Base-by-base conservation (phyloP, 2,797 vertebrate species). In the Ptychadena robeensis region DNA sequence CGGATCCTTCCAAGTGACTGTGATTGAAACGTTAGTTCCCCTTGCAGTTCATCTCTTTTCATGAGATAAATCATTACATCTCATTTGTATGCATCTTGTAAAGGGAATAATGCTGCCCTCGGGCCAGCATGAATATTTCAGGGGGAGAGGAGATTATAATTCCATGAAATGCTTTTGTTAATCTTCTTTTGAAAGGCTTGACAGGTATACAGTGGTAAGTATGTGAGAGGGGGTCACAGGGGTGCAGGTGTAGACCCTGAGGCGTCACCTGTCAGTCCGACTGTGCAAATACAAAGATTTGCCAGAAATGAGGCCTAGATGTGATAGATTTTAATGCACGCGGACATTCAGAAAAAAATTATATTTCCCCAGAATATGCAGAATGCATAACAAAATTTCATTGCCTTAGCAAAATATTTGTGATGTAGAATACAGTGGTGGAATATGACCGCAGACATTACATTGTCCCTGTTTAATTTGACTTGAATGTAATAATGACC, bases 61-160 rank as follows among this genome's bases (percentile, higher is more conserved):
- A 57, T 63, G 65, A 66, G 78, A 85, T 85, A 85, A 85, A 85
- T 80, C 78, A 85, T 85, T 85, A 70, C 72, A 81, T 85, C 78
- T 80, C 68, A 80, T 85, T 81, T 85, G 78, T 85, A 85, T 85
- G 83, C 83, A 80, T 75, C 83, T 80, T 48, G 83, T 80, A 71
- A 85, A 76, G 72, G 80, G 83, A 81, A 81, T 81, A 70, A 85
- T 85, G 72, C 64, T 85, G 78, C 83, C 83, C 82, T 15, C 31
- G 66, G 83, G 83, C 83, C 83, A 44, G 48, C 72, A 85, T 85
- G 83, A 85, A 85, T 85, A 85, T 85, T 85, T 80, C 83, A 85
- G 66, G 66, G 70, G 40, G 30, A 80, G 72, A 35, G 73, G 73
- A 76, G 65, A 80, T 80, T 80, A 76, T 85, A 85, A 80, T 80